Percentiles rank a stretch among this genome's conserved stretches.
phyloP scores from a whole-genome alignment of 1,140 invertebrate genomes.

The Solenopsis invicta region DNA sequence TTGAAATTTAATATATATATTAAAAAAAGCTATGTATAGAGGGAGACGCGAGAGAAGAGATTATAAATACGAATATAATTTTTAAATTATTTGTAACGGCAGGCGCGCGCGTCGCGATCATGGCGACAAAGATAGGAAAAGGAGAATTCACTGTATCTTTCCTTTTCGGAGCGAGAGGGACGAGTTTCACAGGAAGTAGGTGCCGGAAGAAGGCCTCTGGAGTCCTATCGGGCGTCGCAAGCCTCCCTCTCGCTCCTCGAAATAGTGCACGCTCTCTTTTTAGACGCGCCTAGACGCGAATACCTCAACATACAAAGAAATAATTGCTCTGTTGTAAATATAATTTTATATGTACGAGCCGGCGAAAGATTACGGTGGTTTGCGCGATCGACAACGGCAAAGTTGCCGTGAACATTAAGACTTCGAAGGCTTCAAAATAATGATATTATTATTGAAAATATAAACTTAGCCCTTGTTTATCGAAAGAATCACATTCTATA shows the following conservation, averaged over 20 bases:
- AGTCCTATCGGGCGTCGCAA: neutral
- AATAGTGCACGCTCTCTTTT: slow-evolving; percentile 73
- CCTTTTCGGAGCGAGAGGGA: slow-evolving; percentile 48
- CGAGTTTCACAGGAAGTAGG: neutral
- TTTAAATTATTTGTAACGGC: slow-evolving; percentile 78
- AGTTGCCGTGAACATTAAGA: neutral
- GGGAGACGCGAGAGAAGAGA: slow-evolving; percentile 29
- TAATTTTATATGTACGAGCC: slow-evolving; percentile 79
- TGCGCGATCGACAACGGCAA: slow-evolving; percentile 52
- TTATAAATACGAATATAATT: slow-evolving; percentile 75
- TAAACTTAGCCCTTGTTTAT: neutral
- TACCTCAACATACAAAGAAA: slow-evolving; percentile 78
- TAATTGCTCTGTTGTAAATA: slow-evolving; percentile 81
- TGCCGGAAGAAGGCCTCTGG: neutral
- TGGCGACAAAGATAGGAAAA: slow-evolving; percentile 26
- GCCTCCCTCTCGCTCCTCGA: slow-evolving; percentile 65
- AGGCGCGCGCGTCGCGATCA: slow-evolving; percentile 23
- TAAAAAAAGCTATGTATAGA: slow-evolving; percentile 58
- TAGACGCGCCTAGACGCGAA: slow-evolving; percentile 77
- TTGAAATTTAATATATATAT: slow-evolving; percentile 59
- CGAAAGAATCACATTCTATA: neutral
- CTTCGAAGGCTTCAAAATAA: neutral
- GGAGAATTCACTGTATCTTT: slow-evolving; percentile 47
- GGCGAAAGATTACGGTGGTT: slow-evolving; percentile 55
- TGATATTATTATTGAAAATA: too few relatives aligned